phyloP scores from a whole-genome alignment of 2,888 invertebrate species.

The Andrena camellia region DNA sequence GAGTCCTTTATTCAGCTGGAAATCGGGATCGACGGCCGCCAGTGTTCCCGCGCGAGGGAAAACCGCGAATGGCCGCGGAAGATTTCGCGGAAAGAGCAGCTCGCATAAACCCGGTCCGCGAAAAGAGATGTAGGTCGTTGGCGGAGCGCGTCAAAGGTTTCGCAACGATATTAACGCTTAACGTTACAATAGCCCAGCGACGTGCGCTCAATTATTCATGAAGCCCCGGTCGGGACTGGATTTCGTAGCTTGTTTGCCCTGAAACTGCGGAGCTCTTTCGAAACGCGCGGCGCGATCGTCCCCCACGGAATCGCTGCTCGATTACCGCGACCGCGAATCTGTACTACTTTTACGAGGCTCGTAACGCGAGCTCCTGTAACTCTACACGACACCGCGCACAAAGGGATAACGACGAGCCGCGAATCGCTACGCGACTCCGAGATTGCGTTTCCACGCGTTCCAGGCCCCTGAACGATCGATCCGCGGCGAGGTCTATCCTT shows the following conservation, averaged over 20 bases:
- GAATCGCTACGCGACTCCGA: constrained; percentile 2
- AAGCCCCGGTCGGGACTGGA: constrained; percentile 13
- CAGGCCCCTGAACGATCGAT: background rate
- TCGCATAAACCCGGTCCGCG: constrained; percentile 34
- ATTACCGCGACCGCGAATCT: background rate
- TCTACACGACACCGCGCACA: background rate
- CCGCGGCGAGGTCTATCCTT: background rate
- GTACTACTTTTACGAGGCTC: constrained; percentile 24
- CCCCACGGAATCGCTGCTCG: constrained; percentile 3
- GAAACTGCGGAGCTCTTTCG: background rate
- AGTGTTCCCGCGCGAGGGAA: background rate
- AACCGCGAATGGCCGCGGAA: constrained; percentile 26
- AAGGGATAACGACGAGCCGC: constrained; percentile 9
- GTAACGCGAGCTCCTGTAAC: constrained; percentile 27
- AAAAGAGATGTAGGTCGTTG: constrained; percentile 51
- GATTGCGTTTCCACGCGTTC: background rate
- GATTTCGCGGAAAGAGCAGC: constrained; percentile 19
- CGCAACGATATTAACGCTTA: constrained; percentile 55
- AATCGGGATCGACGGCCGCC: background rate
- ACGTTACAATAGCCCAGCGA: constrained; percentile 50
- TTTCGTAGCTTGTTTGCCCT: constrained; percentile 29
- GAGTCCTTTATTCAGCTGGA: background rate
- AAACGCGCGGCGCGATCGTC: background rate
- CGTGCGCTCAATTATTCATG: constrained; percentile 59
- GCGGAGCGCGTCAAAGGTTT: constrained; percentile 49